Evolutionary conservation across 1,140 invertebrate genomes (phyloP).

Genomic region (Hirudo medicinalis): DNA sequence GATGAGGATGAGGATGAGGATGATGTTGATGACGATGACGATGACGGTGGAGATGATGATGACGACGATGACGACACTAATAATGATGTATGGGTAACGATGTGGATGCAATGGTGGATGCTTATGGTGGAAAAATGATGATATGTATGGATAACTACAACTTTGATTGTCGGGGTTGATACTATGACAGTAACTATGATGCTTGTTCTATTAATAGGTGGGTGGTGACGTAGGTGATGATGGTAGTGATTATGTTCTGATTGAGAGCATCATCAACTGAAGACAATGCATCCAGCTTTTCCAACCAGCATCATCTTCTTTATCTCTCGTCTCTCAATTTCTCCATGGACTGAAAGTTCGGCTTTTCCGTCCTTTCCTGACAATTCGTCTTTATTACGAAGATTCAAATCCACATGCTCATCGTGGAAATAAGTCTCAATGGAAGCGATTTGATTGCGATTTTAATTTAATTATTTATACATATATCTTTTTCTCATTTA

Average conservation of each 20-base stretch:
- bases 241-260: neutral
- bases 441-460: no score
- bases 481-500: no score
- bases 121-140: neutral
- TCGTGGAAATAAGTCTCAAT: no score
- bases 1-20: no score
- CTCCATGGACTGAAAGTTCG: no score
- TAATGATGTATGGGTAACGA: neutral
- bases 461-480: no score
- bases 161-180: neutral
- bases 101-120: neutral
- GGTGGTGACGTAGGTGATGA: neutral
- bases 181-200: neutral
- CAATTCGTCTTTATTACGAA: no score
- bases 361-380: no score
- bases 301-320: neutral
- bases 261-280: neutral
- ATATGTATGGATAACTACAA: neutral
- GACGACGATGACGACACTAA: neutral
- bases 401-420: no score
- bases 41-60: conserved; percentile 1
- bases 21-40: no score
- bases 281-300: neutral
- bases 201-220: neutral
- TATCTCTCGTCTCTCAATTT: neutral